Evolutionary conservation across 2,113 vertebrate genomes (phyloP).

Genomic region (Ia io): DNA sequence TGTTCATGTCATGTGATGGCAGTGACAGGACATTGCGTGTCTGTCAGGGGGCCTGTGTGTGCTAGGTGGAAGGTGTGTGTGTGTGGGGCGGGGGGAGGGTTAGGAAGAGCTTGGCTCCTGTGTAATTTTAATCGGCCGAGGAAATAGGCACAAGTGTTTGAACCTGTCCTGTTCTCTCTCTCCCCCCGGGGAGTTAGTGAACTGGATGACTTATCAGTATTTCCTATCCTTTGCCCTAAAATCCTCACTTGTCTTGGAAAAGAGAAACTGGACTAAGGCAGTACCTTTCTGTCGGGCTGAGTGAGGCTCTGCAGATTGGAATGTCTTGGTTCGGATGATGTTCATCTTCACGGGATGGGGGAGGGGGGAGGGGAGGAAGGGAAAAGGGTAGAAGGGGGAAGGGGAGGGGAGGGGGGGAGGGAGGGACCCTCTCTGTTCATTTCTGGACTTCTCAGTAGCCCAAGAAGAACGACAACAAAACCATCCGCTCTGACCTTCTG

Average conservation of each 20-base stretch:
- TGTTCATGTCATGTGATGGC: background rate
- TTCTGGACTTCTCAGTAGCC: background rate
- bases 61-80: accelerated
- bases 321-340: too few relatives aligned
- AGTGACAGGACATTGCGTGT: accelerated
- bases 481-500: background rate
- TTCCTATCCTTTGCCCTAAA: background rate
- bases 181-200: background rate
- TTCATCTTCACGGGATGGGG: background rate
- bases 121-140: background rate
- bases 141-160: background rate
- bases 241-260: background rate
- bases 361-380: accelerated
- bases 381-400: too few relatives aligned
- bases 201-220: background rate
- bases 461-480: background rate
- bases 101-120: background rate
- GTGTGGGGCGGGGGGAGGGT: background rate
- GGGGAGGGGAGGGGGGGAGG: accelerated
- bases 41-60: accelerated
- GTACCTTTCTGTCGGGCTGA: background rate
- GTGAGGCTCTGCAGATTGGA: background rate
- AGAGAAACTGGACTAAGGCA: background rate
- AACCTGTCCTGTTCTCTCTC: background rate
- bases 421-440: background rate